Conservation (phyloP, 2,888 invertebrate species). For the Epirrhoe tristata region DNA sequence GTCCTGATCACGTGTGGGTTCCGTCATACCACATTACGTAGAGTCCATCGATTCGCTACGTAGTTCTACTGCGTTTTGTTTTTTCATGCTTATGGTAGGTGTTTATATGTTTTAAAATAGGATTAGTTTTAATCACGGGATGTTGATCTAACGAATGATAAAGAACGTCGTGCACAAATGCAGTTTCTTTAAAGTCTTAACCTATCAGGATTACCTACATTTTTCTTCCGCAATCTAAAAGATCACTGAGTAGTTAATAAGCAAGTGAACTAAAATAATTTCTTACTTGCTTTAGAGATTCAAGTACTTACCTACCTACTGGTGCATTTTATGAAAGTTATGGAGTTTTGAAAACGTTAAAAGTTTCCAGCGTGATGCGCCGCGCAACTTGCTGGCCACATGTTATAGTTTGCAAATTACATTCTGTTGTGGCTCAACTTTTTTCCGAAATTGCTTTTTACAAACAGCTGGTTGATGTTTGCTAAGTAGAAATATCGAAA, state of each 20-base stretch:
- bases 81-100: constrained; percentile 29
- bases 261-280: not conserved
- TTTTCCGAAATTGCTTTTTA: constrained; percentile 40
- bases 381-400: constrained; percentile 37
- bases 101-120: not conserved
- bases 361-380: constrained; percentile 31
- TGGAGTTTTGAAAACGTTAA: constrained; percentile 21
- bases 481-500: constrained; percentile 34
- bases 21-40: constrained; percentile 68
- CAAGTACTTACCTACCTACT: constrained; percentile 3
- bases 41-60: constrained; percentile 34
- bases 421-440: constrained; percentile 37
- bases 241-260: not conserved
- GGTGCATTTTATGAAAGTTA: constrained; percentile 20
- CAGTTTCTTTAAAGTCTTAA: not conserved
- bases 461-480: constrained; percentile 44
- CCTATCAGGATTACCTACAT: not conserved
- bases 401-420: constrained; percentile 45
- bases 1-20: constrained; percentile 70
- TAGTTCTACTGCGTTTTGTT: constrained; percentile 33
- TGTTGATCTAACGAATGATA: not conserved
- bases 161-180: not conserved
- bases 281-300: not conserved
- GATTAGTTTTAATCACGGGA: not conserved
- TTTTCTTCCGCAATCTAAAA: not conserved